Percentiles rank a stretch among this genome's conserved stretches.
phyloP scores from a whole-genome alignment of 1,140 invertebrate species.

The Mizuhopecten yessoensis region DNA sequence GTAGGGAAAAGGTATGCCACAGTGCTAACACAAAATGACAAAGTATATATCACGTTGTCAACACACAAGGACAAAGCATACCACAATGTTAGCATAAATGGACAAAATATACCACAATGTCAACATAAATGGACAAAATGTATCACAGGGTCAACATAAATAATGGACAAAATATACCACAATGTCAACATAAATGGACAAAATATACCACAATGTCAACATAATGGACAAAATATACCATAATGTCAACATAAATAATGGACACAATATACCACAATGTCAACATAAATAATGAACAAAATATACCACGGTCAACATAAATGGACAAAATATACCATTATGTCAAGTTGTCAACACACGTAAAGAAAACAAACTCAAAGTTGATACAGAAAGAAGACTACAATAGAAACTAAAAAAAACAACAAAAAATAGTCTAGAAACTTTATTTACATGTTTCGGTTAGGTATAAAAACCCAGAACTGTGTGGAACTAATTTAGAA shows the following conservation, averaged over 20 bases:
- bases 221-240: background rate
- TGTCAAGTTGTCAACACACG: too few species aligned
- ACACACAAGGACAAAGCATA: background rate
- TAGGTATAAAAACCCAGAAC: too few species aligned
- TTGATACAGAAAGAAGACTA: too few species aligned
- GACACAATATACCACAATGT: background rate
- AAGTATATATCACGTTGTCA: background rate
- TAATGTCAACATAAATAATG: background rate
- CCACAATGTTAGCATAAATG: too few species aligned
- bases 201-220: background rate
- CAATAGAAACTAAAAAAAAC: too few species aligned
- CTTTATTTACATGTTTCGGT: too few species aligned
- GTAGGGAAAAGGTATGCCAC: too few species aligned
- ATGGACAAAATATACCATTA: background rate
- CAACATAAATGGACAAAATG: background rate
- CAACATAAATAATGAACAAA: background rate
- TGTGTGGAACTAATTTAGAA: too few species aligned
- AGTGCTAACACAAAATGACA: background rate
- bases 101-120: background rate
- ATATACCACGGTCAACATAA: background rate
- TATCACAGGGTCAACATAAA: background rate
- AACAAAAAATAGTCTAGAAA: too few species aligned
- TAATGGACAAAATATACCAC: background rate
- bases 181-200: background rate
- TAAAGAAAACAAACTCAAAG: too few species aligned